Evolutionary conservation across 30 jellyfish, hydroid and myxozoan genomes (phyloP).

Genomic region (Catostylus mosaicus): DNA sequence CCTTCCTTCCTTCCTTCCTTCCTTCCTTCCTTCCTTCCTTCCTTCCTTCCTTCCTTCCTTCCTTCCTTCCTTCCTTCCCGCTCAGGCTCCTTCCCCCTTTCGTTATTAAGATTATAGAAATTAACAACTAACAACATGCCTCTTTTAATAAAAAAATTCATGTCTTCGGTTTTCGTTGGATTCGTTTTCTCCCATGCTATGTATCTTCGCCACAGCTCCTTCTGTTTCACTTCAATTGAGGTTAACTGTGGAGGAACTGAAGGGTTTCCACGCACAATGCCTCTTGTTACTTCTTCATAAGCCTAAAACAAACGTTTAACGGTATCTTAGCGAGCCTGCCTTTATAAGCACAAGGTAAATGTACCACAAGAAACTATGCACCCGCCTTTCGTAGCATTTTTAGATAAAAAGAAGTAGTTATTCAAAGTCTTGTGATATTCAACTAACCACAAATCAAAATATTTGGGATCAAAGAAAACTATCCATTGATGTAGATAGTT

Average conservation of each 20-base stretch:
- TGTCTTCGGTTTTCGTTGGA: conserved; percentile 92
- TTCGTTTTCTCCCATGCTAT: conserved; percentile 96
- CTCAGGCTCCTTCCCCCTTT: background rate
- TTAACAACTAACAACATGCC: conserved; percentile 37
- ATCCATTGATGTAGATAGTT: too few relatives aligned
- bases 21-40: background rate
- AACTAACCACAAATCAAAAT: too few relatives aligned
- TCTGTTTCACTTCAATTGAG: conserved; percentile 77
- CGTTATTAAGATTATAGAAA: background rate
- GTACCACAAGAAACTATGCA: too few relatives aligned
- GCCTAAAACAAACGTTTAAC: conserved; percentile 64
- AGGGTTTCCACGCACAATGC: conserved; percentile 91
- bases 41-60: background rate
- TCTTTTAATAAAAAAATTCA: conserved; percentile 78
- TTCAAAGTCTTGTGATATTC: too few relatives aligned
- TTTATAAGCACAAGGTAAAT: too few relatives aligned
- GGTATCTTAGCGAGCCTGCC: too few relatives aligned
- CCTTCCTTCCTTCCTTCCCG: background rate
- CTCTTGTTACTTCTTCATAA: conserved; percentile 79
- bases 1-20: background rate
- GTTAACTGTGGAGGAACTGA: conserved; percentile 97
- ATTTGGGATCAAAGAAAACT: too few relatives aligned
- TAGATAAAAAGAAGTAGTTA: too few relatives aligned
- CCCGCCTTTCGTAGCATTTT: too few relatives aligned
- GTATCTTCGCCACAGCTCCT: conserved; percentile 90